phyloP scores from a whole-genome alignment of 2,113 vertebrate species.

The Lampris incognitus region DNA sequence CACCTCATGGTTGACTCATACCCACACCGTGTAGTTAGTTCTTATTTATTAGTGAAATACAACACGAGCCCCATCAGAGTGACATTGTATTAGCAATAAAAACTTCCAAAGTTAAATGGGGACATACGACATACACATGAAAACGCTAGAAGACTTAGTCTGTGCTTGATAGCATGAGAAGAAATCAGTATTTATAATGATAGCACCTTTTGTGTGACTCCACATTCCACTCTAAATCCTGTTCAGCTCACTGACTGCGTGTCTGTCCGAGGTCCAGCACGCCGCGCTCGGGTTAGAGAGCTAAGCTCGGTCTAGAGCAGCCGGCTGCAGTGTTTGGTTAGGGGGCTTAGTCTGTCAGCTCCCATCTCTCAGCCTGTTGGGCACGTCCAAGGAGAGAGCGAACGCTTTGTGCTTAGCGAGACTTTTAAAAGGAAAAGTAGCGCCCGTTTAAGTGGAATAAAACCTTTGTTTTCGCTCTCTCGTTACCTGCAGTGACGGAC shows the following conservation, averaged over 20 bases:
- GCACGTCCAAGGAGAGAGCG: too few species aligned
- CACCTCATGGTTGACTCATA: too few species aligned
- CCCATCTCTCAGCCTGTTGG: too few species aligned
- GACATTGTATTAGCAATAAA: constrained; percentile 18
- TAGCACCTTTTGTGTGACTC: not conserved
- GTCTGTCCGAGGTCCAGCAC: not conserved
- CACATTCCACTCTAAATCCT: not conserved
- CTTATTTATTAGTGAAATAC: constrained; percentile 43
- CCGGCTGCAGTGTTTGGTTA: not conserved
- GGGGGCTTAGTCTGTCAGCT: too few species aligned
- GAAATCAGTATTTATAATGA: not conserved
- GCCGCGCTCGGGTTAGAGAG: not conserved
- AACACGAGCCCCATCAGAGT: constrained; percentile 7
- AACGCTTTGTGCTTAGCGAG: too few species aligned
- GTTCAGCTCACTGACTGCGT: too few species aligned
- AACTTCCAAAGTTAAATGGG: not conserved
- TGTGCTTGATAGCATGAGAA: too few species aligned
- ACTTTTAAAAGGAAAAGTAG: too few species aligned
- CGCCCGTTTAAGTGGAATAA: too few species aligned
- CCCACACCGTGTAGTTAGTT: not conserved
- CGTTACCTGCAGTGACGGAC: too few species aligned
- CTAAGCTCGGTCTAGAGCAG: not conserved
- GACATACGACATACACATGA: not conserved
- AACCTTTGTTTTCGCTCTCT: too few species aligned
- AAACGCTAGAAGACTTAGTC: not conserved